Conservation (phyloP, 2,888 invertebrate species). For the Macropis europaea region DNA sequence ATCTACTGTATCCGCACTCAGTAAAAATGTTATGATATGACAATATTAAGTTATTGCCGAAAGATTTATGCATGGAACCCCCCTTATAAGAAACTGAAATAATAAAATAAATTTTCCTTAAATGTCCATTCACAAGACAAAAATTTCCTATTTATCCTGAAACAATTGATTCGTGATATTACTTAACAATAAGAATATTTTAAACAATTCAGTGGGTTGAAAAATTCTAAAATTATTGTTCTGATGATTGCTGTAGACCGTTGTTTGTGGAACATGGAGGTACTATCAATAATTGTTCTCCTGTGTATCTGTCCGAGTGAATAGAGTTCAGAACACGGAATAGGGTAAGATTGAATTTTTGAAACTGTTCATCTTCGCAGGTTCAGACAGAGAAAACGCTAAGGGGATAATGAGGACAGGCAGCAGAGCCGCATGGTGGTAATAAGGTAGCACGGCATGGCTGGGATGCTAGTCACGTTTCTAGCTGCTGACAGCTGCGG, state of each 20-base stretch:
- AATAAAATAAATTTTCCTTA: too few species aligned
- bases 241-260: not conserved
- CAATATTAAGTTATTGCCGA: too few species aligned
- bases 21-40: too few species aligned
- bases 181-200: too few species aligned
- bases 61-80: too few species aligned
- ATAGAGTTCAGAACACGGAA: conserved; percentile 22
- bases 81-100: too few species aligned
- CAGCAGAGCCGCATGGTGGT: conserved; percentile 72
- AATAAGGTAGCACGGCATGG: conserved; percentile 76
- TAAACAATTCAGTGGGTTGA: too few species aligned
- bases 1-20: too few species aligned
- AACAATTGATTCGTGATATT: too few species aligned
- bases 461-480: conserved; percentile 79
- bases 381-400: conserved; percentile 71
- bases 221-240: too few species aligned
- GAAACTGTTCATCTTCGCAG: conserved; percentile 64
- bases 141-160: too few species aligned
- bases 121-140: too few species aligned
- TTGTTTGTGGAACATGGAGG: not conserved
- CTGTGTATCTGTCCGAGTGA: not conserved
- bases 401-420: conserved; percentile 76
- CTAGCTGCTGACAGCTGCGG: conserved; percentile 79
- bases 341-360: conserved; percentile 74
- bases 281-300: not conserved